phyloP scores from a whole-genome alignment of 2,888 invertebrate genomes.

The Polydrusus tereticollis region DNA sequence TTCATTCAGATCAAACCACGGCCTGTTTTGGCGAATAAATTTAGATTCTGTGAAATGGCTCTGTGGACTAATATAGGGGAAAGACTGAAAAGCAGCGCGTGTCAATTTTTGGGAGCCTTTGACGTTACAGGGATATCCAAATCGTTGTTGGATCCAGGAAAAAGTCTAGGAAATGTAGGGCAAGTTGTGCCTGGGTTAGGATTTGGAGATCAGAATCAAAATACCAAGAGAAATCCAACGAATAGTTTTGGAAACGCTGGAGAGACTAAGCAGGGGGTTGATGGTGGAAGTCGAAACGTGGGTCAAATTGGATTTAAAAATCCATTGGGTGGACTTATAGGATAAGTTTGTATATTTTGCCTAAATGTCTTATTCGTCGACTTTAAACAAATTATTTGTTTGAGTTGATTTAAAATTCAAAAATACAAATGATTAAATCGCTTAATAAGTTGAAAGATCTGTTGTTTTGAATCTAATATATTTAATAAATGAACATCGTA shows the following conservation, averaged over 20 bases:
- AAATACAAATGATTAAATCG: no score
- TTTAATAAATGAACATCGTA: no score
- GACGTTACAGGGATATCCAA: conserved; percentile 8
- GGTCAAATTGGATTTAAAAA: background rate
- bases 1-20: conserved; percentile 71
- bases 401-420: no score
- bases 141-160: background rate
- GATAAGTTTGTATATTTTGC: background rate
- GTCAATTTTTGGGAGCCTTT: conserved; percentile 63
- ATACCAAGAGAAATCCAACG: background rate
- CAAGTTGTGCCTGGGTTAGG: background rate
- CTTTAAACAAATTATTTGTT: no score
- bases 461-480: no score
- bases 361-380: background rate
- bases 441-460: no score
- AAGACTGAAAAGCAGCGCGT: conserved; percentile 71
- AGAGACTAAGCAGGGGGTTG: background rate
- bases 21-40: conserved; percentile 67
- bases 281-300: no score
- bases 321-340: background rate
- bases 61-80: conserved; percentile 76
- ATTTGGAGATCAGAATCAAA: background rate
- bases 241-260: conserved; percentile 1
- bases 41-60: conserved; percentile 77
- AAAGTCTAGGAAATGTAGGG: background rate